A percentile compares a stretch with the other conserved stretches of the same genome.
Conservation (phyloP, 2,888 invertebrate species). For the Melipona bicolor region DNA sequence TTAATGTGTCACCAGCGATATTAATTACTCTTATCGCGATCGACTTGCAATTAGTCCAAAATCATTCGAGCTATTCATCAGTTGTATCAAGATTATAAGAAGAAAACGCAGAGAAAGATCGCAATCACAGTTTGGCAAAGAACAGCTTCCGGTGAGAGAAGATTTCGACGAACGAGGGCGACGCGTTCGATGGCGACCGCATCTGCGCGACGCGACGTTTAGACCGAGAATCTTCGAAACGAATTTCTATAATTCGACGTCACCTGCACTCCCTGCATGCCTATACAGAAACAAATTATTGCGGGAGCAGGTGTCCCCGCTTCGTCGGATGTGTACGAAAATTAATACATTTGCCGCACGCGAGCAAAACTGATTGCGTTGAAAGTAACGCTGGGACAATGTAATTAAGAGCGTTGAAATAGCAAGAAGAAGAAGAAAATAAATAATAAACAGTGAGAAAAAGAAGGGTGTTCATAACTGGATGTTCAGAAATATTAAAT, state of each 20-base stretch:
- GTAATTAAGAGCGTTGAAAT: conserved; percentile 40
- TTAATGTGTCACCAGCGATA: neutral
- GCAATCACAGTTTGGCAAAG: neutral
- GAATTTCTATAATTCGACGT: conserved; percentile 65
- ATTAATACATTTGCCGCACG: conserved; percentile 66
- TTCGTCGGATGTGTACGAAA: conserved; percentile 33
- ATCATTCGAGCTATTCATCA: neutral
- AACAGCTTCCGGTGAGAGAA: neutral
- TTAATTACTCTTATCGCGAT: neutral
- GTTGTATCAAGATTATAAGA: neutral
- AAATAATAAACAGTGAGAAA: neutral
- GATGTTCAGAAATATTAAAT: neutral
- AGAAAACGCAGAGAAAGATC: neutral
- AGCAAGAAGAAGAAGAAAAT: neutral
- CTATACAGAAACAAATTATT: conserved; percentile 60
- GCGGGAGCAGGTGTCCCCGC: conserved; percentile 62
- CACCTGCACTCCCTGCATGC: conserved; percentile 41
- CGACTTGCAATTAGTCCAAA: too few species aligned
- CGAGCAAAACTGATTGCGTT: conserved; percentile 64
- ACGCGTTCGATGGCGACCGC: neutral
- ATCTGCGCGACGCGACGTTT: conserved; percentile 23
- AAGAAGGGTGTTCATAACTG: neutral
- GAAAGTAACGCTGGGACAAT: conserved; percentile 38
- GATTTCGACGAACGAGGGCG: neutral
- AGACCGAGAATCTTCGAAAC: conserved; percentile 28